Percentiles rank a stretch among this genome's conserved stretches.
Evolutionary conservation across 2,888 invertebrate genomes (phyloP).

Genomic region (Dysmachus trigonus): DNA sequence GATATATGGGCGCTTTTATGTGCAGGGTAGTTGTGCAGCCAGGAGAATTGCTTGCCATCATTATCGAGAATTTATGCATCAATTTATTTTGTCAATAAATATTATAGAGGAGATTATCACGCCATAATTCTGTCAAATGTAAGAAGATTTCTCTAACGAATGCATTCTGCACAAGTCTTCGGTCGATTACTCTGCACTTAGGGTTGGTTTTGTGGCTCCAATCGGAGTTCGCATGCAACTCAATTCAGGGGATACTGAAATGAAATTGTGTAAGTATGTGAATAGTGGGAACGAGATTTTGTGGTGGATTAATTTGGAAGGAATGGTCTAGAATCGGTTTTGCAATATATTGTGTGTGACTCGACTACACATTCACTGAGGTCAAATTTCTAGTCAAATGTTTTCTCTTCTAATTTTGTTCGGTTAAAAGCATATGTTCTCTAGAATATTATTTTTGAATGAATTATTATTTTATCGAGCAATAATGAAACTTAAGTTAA

Average conservation of each 20-base stretch:
- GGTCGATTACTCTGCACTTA: not conserved
- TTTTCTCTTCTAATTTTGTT: too few relatives aligned
- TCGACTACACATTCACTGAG: not conserved
- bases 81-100: conserved; percentile 36
- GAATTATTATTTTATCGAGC: too few relatives aligned
- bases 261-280: not conserved
- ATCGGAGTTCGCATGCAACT: not conserved
- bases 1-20: conserved; percentile 6
- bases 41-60: conserved; percentile 20
- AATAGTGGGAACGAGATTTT: not conserved
- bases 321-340: not conserved
- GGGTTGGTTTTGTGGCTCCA: not conserved
- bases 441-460: too few relatives aligned
- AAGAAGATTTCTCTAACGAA: conserved; percentile 15
- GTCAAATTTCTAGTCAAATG: not conserved
- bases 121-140: conserved; percentile 17
- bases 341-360: not conserved
- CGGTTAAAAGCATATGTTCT: too few relatives aligned
- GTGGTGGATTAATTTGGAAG: not conserved
- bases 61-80: conserved; percentile 19
- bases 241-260: not conserved
- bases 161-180: not conserved
- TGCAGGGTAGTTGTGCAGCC: not conserved
- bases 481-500: too few relatives aligned
- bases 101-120: not conserved